These are phyloP conservation scores for Takifugu rubripes DNA, from an alignment of 2,797 vertebrate species.

Conservation along the genomic window DNA sequence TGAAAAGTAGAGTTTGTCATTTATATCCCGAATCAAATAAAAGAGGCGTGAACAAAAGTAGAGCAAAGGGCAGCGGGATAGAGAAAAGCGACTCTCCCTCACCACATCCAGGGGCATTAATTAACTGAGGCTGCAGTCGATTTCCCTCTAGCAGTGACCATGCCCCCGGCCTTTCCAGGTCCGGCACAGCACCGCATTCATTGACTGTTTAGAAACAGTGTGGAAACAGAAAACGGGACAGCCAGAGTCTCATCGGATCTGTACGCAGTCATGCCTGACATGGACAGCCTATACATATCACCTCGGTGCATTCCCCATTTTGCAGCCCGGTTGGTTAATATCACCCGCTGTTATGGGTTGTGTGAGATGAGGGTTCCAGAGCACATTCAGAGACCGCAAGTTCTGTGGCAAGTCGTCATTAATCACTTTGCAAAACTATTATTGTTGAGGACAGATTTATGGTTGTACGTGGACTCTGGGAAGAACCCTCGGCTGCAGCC, in stretches of 20 bases:
- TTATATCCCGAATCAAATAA: background rate
- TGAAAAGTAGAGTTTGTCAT: too few species aligned
- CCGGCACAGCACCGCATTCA: conserved; percentile 59
- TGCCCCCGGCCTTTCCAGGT: conserved; percentile 75
- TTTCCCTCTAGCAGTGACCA: conserved; percentile 67
- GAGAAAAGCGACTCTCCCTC: conserved; percentile 14
- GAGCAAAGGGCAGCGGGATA: background rate
- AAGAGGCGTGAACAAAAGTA: background rate
- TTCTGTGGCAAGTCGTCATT: background rate
- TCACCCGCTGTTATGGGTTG: too few species aligned
- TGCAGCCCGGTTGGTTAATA: background rate
- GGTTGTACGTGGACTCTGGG: too few species aligned
- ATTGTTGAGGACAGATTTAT: too few species aligned
- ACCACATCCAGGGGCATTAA: conserved; percentile 60
- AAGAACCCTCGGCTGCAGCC: too few species aligned
- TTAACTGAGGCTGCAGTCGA: conserved; percentile 72
- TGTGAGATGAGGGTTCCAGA: too few species aligned
- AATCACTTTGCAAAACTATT: too few species aligned
- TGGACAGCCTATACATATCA: conserved; percentile 5
- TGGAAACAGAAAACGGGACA: conserved; percentile 58
- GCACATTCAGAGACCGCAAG: too few species aligned
- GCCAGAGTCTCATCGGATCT: conserved; percentile 48
- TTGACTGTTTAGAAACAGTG: conserved; percentile 61
- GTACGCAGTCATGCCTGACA: conserved; percentile 23
- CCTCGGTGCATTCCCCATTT: background rate